Conservation (phyloP, 2,888 invertebrate genomes). For the Pristionchus fissidentatus region DNA sequence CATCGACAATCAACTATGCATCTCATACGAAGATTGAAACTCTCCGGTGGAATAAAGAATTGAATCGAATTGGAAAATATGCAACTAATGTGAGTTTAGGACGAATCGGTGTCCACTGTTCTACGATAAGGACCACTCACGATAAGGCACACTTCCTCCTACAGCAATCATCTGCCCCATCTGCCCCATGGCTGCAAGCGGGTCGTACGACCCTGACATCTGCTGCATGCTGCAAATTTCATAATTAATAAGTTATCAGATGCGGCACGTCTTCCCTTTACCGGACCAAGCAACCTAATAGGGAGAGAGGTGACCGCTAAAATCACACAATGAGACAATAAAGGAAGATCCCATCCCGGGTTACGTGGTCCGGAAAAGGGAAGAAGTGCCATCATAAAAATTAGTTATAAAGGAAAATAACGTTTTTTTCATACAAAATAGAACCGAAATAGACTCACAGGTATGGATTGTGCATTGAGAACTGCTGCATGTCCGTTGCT, state of each 20-base stretch:
- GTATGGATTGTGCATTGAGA: slow-evolving; percentile 1
- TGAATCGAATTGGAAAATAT: too few relatives aligned
- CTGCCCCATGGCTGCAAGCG: background rate
- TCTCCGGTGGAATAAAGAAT: too few relatives aligned
- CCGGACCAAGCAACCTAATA: background rate
- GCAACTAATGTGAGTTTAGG: too few relatives aligned
- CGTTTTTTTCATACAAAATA: too few relatives aligned
- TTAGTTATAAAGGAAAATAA: too few relatives aligned
- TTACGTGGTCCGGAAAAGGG: too few relatives aligned
- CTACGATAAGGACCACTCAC: background rate
- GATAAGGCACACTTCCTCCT: background rate
- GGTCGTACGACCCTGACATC: background rate
- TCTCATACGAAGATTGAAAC: too few relatives aligned
- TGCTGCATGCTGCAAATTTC: background rate
- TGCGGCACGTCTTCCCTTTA: background rate
- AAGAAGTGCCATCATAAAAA: too few relatives aligned
- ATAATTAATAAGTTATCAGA: background rate
- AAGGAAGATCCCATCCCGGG: too few relatives aligned
- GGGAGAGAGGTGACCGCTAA: background rate
- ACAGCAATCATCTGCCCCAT: slow-evolving; percentile 21
- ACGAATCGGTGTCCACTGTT: background rate
- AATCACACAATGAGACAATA: too few relatives aligned
- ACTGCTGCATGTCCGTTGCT: background rate
- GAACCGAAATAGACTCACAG: slow-evolving; percentile 22
- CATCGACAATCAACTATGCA: too few relatives aligned